Evolutionary conservation across 2,888 invertebrate species (phyloP).

Genomic region (Xanthia icteritia): DNA sequence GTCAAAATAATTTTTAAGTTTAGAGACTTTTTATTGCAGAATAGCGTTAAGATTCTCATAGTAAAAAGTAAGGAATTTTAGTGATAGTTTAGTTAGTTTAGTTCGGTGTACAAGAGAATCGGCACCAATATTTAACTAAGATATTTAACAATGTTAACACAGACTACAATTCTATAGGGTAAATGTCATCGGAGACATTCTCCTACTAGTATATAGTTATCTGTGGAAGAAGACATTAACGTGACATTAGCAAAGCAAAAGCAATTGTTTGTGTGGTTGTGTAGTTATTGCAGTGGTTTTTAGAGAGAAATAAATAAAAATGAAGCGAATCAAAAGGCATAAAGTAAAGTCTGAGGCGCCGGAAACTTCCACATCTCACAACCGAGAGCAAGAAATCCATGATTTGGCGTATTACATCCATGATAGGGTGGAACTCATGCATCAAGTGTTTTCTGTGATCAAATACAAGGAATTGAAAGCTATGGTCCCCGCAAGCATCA

Average conservation of each 20-base stretch:
- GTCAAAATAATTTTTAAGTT: no score
- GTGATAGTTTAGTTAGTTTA: no score
- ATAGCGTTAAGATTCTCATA: no score
- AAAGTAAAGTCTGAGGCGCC: slow-evolving; percentile 82
- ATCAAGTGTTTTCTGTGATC: slow-evolving; percentile 90
- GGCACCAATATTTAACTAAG: no score
- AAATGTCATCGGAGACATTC: no score
- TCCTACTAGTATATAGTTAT: no score
- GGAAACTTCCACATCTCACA: slow-evolving; percentile 73
- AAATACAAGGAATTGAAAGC: slow-evolving; percentile 90
- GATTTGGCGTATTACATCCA: slow-evolving; percentile 90
- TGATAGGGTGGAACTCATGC: slow-evolving; percentile 91
- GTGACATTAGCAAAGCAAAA: neutral
- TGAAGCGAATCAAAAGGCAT: slow-evolving; percentile 69
- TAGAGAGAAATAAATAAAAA: slow-evolving; percentile 25
- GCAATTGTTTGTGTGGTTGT: slow-evolving; percentile 5
- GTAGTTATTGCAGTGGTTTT: neutral
- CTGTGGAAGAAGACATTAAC: no score
- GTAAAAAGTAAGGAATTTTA: no score
- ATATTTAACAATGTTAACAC: no score
- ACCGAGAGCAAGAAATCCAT: slow-evolving; percentile 79
- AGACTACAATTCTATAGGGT: no score
- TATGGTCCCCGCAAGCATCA: slow-evolving; percentile 89
- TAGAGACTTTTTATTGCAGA: no score
- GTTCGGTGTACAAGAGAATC: no score